These are phyloP conservation scores for Sinocyclocheilus rhinocerous DNA, from an alignment of 2,113 vertebrate species.

Conservation along the genomic window DNA sequence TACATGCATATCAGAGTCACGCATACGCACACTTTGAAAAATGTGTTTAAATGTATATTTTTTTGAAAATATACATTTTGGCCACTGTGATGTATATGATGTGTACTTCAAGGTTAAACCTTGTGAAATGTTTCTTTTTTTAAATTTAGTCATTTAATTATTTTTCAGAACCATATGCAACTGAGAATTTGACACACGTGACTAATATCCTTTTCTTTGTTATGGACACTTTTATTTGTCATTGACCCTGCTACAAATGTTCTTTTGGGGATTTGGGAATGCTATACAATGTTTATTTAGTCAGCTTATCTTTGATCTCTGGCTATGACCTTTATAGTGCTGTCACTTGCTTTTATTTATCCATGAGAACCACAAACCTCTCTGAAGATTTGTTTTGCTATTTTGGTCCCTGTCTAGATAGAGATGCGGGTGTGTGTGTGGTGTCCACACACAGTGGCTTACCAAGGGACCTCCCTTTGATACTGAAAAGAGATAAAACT, in stretches of 20 bases:
- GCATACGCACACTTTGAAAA: too few species aligned
- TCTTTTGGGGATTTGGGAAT: not conserved
- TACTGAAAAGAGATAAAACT: slow-evolving; percentile 7
- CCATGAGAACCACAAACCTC: slow-evolving; percentile 13
- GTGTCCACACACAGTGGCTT: not conserved
- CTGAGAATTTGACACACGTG: not conserved
- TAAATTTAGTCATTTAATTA: too few species aligned
- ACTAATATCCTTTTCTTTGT: not conserved
- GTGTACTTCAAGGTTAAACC: not conserved
- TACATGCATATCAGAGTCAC: too few species aligned
- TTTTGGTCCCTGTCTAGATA: not conserved
- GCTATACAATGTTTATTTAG: slow-evolving; percentile 13
- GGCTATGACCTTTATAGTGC: not conserved
- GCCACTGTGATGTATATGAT: too few species aligned
- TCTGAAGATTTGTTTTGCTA: slow-evolving; percentile 17
- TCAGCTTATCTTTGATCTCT: not conserved
- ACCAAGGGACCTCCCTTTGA: not conserved
- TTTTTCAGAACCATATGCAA: not conserved
- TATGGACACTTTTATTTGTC: not conserved
- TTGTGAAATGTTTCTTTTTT: not conserved
- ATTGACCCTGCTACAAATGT: not conserved
- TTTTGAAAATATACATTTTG: too few species aligned
- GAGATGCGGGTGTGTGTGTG: not conserved
- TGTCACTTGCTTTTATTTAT: slow-evolving; percentile 16
- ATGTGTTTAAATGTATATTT: too few species aligned